A percentile compares a stretch with the other conserved stretches of the same genome.
phyloP scores from a whole-genome alignment of 2,113 vertebrate species.

The Eonycteris spelaea region DNA sequence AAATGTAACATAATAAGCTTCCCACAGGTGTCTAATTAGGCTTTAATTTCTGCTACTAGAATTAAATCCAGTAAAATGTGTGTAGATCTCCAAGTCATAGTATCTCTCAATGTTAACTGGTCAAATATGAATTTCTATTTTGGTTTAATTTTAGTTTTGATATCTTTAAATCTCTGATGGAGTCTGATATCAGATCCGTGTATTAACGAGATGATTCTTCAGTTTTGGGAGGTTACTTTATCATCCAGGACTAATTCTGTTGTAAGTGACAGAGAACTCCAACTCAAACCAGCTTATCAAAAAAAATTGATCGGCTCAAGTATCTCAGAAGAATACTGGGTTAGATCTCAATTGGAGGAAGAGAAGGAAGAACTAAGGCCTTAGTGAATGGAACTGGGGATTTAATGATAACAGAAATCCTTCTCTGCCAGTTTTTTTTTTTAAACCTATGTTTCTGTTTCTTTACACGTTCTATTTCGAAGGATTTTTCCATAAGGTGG shows the following conservation, averaged over 20 bases:
- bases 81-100: neutral
- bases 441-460: neutral
- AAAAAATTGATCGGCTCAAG: neutral
- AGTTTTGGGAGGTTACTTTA: neutral
- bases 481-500: neutral
- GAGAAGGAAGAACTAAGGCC: neutral
- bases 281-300: neutral
- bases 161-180: neutral
- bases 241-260: neutral
- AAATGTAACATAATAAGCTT: conserved; percentile 67
- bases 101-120: conserved; percentile 7
- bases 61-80: conserved; percentile 30
- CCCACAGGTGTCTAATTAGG: conserved; percentile 60
- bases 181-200: neutral
- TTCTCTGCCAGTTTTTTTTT: neutral
- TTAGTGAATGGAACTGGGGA: neutral
- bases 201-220: neutral
- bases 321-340: neutral
- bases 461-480: neutral
- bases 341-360: neutral
- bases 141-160: conserved; percentile 32
- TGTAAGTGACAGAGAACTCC: neutral
- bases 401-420: neutral
- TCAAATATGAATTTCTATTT: conserved; percentile 17
- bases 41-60: conserved; percentile 51